Conservation (phyloP, 1,140 invertebrate species). For the Drosophila pectinifera region DNA sequence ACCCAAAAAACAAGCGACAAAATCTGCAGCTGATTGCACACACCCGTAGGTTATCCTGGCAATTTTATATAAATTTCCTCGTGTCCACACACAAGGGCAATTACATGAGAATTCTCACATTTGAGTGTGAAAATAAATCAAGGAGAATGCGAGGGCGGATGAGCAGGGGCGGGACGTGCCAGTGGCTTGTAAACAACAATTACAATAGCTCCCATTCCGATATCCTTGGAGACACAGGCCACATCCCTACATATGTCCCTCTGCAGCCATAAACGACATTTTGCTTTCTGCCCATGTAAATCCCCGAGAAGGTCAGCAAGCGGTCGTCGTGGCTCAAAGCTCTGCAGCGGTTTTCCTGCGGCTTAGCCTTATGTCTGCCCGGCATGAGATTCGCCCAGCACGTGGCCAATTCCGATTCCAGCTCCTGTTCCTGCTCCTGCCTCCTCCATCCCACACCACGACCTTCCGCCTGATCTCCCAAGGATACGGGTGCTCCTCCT, state of each 20-base stretch:
- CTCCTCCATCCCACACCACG: too few relatives aligned
- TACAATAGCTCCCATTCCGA: constrained; percentile 27
- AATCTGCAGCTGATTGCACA: constrained; percentile 75
- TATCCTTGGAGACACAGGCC: constrained; percentile 1
- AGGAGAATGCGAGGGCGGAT: constrained; percentile 47
- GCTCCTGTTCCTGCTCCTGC: constrained; percentile 1
- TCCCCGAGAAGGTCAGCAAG: constrained; percentile 52
- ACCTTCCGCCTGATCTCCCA: constrained; percentile 24
- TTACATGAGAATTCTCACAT: constrained; percentile 68
- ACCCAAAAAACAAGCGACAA: constrained; percentile 75
- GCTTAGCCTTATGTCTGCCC: constrained; percentile 38
- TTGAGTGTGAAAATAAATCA: constrained; percentile 73
- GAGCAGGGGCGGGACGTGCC: constrained; percentile 44
- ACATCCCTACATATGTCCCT: constrained; percentile 24
- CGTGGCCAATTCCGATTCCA: constrained; percentile 51
- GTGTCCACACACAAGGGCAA: constrained; percentile 58
- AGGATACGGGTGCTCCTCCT: constrained; percentile 10
- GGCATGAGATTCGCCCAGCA: constrained; percentile 37
- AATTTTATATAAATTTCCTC: constrained; percentile 69
- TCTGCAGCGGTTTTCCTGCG: constrained; percentile 38
- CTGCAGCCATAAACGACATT: constrained; percentile 54
- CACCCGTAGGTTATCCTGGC: constrained; percentile 46
- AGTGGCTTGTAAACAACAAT: constrained; percentile 50
- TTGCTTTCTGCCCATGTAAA: constrained; percentile 61
- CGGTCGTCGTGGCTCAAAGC: constrained; percentile 55